phyloP scores from a whole-genome alignment of 2,113 vertebrate species.

The Riparia riparia region DNA sequence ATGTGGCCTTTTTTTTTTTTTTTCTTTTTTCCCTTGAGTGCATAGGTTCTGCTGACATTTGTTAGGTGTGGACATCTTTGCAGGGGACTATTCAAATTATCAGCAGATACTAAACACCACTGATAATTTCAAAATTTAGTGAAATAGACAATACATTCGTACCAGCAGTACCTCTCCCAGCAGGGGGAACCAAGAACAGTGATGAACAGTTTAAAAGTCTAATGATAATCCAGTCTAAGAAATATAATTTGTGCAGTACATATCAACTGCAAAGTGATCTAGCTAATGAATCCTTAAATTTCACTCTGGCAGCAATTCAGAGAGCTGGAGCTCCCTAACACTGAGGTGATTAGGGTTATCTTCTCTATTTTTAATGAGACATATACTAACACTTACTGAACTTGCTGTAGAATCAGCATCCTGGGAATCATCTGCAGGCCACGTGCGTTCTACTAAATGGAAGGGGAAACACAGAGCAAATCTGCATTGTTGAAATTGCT shows the following conservation, averaged over 20 bases:
- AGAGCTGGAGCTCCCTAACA: not conserved
- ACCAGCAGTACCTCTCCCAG: not conserved
- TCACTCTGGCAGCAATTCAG: not conserved
- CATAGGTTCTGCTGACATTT: not conserved
- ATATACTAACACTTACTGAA: not conserved
- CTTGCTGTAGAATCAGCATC: not conserved
- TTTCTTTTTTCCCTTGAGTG: not conserved
- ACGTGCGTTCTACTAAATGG: not conserved
- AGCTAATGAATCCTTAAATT: not conserved
- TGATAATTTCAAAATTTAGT: not conserved
- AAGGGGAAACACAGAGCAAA: not conserved
- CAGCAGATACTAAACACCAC: not conserved
- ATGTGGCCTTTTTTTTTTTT: fast-evolving
- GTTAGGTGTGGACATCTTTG: not conserved
- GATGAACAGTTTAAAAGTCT: not conserved
- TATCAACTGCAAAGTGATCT: not conserved
- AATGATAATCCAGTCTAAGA: not conserved
- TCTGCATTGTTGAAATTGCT: not conserved
- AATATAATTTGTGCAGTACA: not conserved
- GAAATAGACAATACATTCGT: not conserved
- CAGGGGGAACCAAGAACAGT: not conserved
- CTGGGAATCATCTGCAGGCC: not conserved
- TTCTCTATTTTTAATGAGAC: slow-evolving; percentile 35
- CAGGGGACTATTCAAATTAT: not conserved
- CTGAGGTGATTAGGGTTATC: not conserved